A percentile compares a stretch with the other conserved stretches of the same genome.
Conservation (phyloP, 2,888 invertebrate genomes). For the Eurytoma adleriae region DNA sequence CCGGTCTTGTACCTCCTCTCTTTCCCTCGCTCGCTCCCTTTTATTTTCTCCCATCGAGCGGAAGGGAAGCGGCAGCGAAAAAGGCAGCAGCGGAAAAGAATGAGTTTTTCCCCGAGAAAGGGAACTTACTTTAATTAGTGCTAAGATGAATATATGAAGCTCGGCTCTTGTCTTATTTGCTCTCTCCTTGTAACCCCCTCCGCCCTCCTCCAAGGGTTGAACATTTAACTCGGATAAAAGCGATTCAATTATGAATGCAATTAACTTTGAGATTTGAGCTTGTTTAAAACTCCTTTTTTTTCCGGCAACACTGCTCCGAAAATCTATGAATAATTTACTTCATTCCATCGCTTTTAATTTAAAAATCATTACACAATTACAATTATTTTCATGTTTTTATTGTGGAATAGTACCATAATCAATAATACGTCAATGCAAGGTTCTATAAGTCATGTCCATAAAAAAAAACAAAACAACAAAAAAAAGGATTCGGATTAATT, state of each 20-base stretch:
- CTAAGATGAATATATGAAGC: slow-evolving; percentile 55
- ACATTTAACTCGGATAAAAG: slow-evolving; percentile 56
- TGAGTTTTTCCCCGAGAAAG: slow-evolving; percentile 62
- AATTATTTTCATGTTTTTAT: too few relatives aligned
- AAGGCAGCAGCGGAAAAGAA: slow-evolving; percentile 61
- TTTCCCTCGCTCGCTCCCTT: slow-evolving; percentile 49
- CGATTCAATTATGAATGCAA: slow-evolving; percentile 57
- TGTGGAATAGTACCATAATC: too few relatives aligned
- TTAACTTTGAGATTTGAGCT: slow-evolving; percentile 54
- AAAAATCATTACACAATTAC: too few relatives aligned
- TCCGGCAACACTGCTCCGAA: not conserved
- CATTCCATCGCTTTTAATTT: not conserved
- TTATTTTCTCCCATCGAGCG: slow-evolving; percentile 64
- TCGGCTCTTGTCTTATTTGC: slow-evolving; percentile 19
- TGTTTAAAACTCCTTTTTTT: slow-evolving; percentile 34
- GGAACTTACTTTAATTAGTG: slow-evolving; percentile 61
- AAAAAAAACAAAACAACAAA: not conserved
- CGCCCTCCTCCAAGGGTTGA: slow-evolving; percentile 18
- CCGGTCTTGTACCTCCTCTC: slow-evolving; percentile 60
- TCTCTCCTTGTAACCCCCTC: slow-evolving; percentile 5
- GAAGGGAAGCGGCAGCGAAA: slow-evolving; percentile 54
- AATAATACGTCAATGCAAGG: too few relatives aligned
- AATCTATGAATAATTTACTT: not conserved
- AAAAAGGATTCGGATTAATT: too few relatives aligned
- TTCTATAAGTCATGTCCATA: too few relatives aligned